Percentiles rank a stretch among this genome's conserved stretches.
phyloP scores from a whole-genome alignment of 2,797 vertebrate species.

The Taeniopygia guttata region DNA sequence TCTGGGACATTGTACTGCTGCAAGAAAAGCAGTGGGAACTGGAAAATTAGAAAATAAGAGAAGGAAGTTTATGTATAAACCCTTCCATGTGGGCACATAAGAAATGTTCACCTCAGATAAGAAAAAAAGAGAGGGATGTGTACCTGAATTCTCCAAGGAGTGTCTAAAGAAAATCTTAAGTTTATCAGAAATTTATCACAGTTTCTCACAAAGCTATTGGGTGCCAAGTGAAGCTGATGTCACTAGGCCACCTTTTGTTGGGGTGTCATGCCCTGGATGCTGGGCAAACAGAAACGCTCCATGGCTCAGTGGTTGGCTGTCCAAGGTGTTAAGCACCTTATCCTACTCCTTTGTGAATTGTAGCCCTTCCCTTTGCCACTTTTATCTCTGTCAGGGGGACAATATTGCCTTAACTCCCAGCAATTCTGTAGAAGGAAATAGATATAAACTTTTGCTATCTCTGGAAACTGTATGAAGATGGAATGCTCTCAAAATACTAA shows the following conservation, averaged over 20 bases:
- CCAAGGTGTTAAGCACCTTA: not conserved
- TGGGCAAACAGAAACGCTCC: not conserved
- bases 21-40: not conserved
- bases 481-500: not conserved
- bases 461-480: not conserved
- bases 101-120: not conserved
- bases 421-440: not conserved
- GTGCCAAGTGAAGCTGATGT: rapidly evolving
- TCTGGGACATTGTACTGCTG: not conserved
- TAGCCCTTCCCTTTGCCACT: not conserved
- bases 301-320: not conserved
- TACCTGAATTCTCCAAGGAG: not conserved
- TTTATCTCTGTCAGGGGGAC: not conserved
- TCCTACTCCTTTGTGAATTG: not conserved
- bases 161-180: not conserved
- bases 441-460: not conserved
- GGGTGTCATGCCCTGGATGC: too few species aligned
- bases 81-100: not conserved
- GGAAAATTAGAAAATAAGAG: not conserved
- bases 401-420: not conserved
- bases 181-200: too few species aligned
- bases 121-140: not conserved
- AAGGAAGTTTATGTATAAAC: not conserved
- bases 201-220: not conserved
- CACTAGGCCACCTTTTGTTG: not conserved